Evolutionary conservation across 2,113 vertebrate species (phyloP).

Genomic region (Oncorhynchus mykiss): DNA sequence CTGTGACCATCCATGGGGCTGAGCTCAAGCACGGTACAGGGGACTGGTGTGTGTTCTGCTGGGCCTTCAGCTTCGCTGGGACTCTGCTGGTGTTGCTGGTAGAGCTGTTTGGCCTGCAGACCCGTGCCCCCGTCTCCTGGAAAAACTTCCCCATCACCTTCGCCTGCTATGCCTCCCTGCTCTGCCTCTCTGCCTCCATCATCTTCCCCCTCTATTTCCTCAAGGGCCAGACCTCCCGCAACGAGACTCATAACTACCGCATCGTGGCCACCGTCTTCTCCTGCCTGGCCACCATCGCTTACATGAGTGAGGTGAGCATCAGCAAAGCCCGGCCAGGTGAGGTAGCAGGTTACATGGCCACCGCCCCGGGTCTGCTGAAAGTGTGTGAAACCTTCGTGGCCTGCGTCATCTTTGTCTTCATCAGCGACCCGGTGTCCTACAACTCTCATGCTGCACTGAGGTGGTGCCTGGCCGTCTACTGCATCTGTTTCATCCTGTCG

Average conservation of each 20-base stretch:
- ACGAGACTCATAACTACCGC: slow-evolving; percentile 56
- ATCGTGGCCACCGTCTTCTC: slow-evolving; percentile 82
- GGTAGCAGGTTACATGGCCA: slow-evolving; percentile 89
- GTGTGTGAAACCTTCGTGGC: slow-evolving; percentile 88
- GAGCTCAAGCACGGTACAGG: slow-evolving; percentile 47
- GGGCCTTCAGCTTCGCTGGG: slow-evolving; percentile 85
- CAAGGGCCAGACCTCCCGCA: slow-evolving; percentile 23
- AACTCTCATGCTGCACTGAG: slow-evolving; percentile 60
- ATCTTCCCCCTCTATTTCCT: slow-evolving; percentile 84
- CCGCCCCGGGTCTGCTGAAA: slow-evolving; percentile 84
- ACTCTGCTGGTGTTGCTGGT: slow-evolving; percentile 81
- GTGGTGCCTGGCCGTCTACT: slow-evolving; percentile 86
- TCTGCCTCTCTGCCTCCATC: slow-evolving; percentile 87
- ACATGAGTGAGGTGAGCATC: slow-evolving; percentile 81
- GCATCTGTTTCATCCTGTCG: slow-evolving; percentile 89
- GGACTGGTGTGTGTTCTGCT: slow-evolving; percentile 87
- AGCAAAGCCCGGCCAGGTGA: slow-evolving; percentile 83
- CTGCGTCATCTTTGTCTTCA: slow-evolving; percentile 86
- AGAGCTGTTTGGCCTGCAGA: slow-evolving; percentile 79
- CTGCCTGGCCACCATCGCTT: slow-evolving; percentile 80
- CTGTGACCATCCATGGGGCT: slow-evolving; percentile 74
- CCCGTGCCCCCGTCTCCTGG: slow-evolving; percentile 82
- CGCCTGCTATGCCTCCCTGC: slow-evolving; percentile 83
- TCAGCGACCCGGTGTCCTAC: slow-evolving; percentile 69
- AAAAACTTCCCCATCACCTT: slow-evolving; percentile 89